Conservation (phyloP, 1,140 invertebrate genomes). For the Pseudomyrmex concolor region DNA sequence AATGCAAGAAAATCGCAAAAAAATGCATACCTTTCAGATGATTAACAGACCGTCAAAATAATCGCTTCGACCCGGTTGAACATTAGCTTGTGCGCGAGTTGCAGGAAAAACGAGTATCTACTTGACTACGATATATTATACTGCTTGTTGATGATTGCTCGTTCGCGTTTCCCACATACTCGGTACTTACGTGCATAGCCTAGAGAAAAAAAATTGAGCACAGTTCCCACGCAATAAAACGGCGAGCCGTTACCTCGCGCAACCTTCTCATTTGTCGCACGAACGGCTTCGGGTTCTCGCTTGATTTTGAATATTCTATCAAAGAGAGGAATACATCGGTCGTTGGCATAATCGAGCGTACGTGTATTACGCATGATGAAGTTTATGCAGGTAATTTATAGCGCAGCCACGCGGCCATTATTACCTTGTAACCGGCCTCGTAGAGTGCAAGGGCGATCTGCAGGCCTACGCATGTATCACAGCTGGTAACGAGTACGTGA, state of each 20-base stretch:
- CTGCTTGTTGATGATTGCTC: neutral
- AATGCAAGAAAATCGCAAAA: neutral
- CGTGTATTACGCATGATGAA: slow-evolving; percentile 9
- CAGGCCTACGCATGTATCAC: slow-evolving; percentile 90
- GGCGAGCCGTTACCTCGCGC: slow-evolving; percentile 26
- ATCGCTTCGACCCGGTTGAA: slow-evolving; percentile 6
- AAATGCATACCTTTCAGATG: neutral
- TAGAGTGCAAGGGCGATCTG: slow-evolving; percentile 86
- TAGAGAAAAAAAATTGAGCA: slow-evolving; percentile 9
- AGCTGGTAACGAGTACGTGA: slow-evolving; percentile 90
- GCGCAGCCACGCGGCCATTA: slow-evolving; percentile 35
- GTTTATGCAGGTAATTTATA: slow-evolving; percentile 44
- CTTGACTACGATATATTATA: neutral
- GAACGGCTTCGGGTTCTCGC: neutral
- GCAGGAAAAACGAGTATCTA: neutral
- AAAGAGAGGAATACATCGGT: slow-evolving; percentile 29
- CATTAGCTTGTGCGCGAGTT: slow-evolving; percentile 3
- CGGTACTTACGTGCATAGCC: neutral
- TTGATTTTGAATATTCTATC: slow-evolving; percentile 46
- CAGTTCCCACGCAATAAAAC: slow-evolving; percentile 43
- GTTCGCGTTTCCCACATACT: slow-evolving; percentile 13
- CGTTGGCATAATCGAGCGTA: slow-evolving; percentile 3
- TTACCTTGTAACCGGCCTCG: slow-evolving; percentile 82
- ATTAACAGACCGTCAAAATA: neutral
- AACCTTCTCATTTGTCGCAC: neutral